Base-by-base conservation (phyloP, 2,888 invertebrate genomes). In the Myopa testacea region DNA sequence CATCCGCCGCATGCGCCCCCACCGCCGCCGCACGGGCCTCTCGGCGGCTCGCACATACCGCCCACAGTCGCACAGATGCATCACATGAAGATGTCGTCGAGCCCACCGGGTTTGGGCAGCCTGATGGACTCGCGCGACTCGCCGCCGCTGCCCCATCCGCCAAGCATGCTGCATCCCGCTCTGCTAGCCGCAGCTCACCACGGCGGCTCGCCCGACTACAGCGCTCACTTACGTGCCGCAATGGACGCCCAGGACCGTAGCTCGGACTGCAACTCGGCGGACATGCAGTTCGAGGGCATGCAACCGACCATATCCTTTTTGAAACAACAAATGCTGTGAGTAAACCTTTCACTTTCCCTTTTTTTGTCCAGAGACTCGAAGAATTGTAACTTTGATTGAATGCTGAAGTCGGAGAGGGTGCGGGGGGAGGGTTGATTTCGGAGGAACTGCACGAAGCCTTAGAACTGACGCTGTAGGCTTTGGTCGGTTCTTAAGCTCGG, bases 251-350 rank as follows among this genome's bases (percentile, higher is more conserved):
- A 94, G 87, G 96, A 96, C 90, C 93, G 95, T 81, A 94, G 94
- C 89, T 96, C 96, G 83, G 96, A 96, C 91, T 96, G 96, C 92
- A 96, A 96, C 91, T 87, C 96, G 86, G 96, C 94, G 81, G 96
- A 96, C 90, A 94, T 95, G 91, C 93, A 94, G 87, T 96, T 95
- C 92, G 97, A 96, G 90, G 96, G 96, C 90, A 93, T 95, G 91
- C 95, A 95, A 92, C 96, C 96, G 93, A 95, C 96, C 93, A 96
- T 97, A 95, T 96, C 96, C 95, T 96, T 96, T 95, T 93, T 92
- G 92, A 93, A 92, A 91, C 88, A 86, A 83, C 86, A 87, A 82
- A 85, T 85, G 83, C 84, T 85, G 85, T 85, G 38, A 70, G 70
- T 70, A 10, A 55, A 55, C 45, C 45, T 45, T 26, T 8, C 62